Base-by-base conservation (phyloP, 2,113 vertebrate genomes). In the Climacteris rufus region DNA sequence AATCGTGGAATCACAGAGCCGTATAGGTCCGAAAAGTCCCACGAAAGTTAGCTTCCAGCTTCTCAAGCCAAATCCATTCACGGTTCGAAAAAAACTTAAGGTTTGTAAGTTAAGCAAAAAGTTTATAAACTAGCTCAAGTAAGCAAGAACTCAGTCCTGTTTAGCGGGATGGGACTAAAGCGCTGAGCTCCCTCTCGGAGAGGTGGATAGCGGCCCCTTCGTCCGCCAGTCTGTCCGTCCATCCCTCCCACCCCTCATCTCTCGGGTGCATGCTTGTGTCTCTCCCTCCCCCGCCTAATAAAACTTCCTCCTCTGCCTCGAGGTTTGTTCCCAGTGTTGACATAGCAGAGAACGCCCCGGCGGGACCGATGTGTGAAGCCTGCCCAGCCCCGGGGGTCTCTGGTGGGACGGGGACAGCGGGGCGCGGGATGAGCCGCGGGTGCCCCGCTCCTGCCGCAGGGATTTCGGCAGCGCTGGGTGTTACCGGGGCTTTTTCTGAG, bases 401-500 rank as follows among this genome's bases (percentile, higher is more conserved):
- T 4, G 49, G 4, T 15, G 44, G 63, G 33, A 3, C 22, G 15
- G n/a, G 8, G 37, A 21, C 27, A 24, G 6, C 7, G 69, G 49
- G 33, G 31, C 0, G 11, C 7, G 20, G 54, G 6, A 6, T 33
- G 71, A 2, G 49, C 44, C 15, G 70, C 24, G 61, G 30, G 27
- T 35, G 16, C 28, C 35, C 33, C 12, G 8, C 30, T 35, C 22
- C 52, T 31, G 52, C 53, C 35, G 4, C 1, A 20, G 42, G 57
- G 13, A 16, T 11, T 12, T 22, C 19, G 20, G 72, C 21, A 0
- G 44, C 4, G 31, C 1, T 13, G 39, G 22, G 13, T 31, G 28
- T 2, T 18, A 5, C 14, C 8, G 33, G 39, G 8, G 31, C 44
- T 31, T 7, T 6, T 13, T 28, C 27, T 0, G 9, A 10, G 56